Percentiles rank a stretch among this genome's conserved stretches.
phyloP scores from a whole-genome alignment of 2,888 invertebrate genomes.

The Bugulina stolonifera region DNA sequence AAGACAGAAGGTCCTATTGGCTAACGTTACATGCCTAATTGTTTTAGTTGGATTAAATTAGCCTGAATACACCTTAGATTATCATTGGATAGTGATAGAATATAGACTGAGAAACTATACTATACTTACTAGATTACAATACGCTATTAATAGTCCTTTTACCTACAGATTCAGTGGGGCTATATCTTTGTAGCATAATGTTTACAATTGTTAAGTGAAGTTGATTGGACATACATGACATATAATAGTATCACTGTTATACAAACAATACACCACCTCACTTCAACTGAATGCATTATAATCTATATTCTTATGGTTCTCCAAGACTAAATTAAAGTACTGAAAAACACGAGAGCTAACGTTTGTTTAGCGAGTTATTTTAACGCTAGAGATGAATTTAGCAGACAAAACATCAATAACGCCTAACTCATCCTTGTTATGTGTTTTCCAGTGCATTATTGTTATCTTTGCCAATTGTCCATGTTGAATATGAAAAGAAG shows the following conservation, averaged over 20 bases:
- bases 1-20: no score
- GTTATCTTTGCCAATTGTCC: neutral
- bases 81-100: no score
- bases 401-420: constrained; percentile 15
- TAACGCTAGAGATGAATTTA: neutral
- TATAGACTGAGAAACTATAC: no score
- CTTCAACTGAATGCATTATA: neutral
- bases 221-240: constrained; percentile 6
- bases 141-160: neutral
- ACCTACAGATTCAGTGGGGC: neutral
- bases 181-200: neutral
- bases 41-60: no score
- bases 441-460: neutral
- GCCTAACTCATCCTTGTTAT: neutral
- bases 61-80: neutral
- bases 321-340: constrained; percentile 13
- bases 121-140: no score
- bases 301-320: neutral
- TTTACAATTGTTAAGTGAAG: constrained; percentile 9
- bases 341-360: neutral
- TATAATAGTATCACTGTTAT: neutral
- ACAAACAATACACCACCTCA: neutral
- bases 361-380: constrained; percentile 22
- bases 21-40: no score
- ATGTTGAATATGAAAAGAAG: neutral